Conservation (phyloP, 2,797 vertebrate species). For the Podarcis lilfordi region DNA sequence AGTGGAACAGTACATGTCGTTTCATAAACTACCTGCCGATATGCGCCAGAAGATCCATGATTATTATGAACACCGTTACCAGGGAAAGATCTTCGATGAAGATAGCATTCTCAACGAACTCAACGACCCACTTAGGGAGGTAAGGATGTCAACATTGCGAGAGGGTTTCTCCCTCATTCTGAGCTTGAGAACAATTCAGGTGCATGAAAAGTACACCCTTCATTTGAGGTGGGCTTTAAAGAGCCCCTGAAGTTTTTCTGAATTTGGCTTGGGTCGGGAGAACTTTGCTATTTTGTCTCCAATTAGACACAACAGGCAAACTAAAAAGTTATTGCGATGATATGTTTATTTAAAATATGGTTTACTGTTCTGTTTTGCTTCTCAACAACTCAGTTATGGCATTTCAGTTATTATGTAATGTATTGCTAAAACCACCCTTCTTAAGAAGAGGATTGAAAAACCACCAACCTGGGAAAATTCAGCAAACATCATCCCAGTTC, state of each 20-base stretch:
- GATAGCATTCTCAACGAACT: conserved; percentile 98
- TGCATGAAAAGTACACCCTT: neutral
- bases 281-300: neutral
- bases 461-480: neutral
- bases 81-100: conserved; percentile 98
- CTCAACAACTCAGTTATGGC: neutral
- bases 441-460: neutral
- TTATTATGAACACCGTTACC: conserved; percentile 98
- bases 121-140: conserved; percentile 97
- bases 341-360: neutral
- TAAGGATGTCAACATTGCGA: conserved; percentile 70
- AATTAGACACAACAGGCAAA: neutral
- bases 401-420: neutral
- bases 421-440: neutral
- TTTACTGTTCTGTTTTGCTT: neutral
- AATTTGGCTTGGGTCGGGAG: neutral
- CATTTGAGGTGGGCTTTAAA: neutral
- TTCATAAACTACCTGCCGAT: conserved; percentile 98
- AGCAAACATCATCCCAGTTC: neutral
- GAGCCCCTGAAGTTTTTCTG: neutral
- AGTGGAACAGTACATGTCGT: conserved; percentile 99
- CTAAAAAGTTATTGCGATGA: neutral
- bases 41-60: conserved; percentile 99
- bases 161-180: neutral
- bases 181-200: neutral